Percentiles rank a stretch among this genome's conserved stretches.
Evolutionary conservation across 2,797 vertebrate species (phyloP).

Genomic region (Helarctos malayanus): DNA sequence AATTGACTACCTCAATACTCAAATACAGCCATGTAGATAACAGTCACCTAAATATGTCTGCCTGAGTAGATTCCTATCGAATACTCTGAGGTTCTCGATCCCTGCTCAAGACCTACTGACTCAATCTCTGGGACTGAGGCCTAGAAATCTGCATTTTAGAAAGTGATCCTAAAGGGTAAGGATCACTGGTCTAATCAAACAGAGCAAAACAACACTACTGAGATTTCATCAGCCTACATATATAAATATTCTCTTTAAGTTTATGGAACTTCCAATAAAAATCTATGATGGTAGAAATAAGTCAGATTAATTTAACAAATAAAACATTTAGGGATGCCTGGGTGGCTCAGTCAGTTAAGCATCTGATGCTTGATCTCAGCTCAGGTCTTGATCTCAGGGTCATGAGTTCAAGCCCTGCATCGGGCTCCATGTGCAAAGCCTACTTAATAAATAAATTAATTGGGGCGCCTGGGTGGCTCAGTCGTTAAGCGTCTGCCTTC

Average conservation of each 20-base stretch:
- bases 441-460: background rate
- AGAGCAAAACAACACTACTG: constrained; percentile 14
- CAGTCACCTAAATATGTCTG: background rate
- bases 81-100: background rate
- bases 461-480: too few relatives aligned
- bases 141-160: constrained; percentile 42
- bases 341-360: background rate
- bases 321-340: background rate
- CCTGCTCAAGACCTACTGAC: background rate
- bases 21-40: background rate
- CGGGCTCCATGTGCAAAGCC: background rate
- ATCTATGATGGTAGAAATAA: constrained; percentile 7
- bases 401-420: background rate
- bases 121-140: background rate
- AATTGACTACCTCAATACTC: background rate
- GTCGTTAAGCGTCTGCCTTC: too few relatives aligned
- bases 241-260: constrained; percentile 46
- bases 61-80: background rate
- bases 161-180: constrained; percentile 31
- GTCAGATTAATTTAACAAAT: constrained; percentile 18
- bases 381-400: background rate
- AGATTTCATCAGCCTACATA: constrained; percentile 12
- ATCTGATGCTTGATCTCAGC: background rate
- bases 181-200: background rate
- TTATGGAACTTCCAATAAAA: constrained; percentile 50